Base-by-base conservation (phyloP, 2,797 vertebrate genomes). In the Phoxinus dragarum region DNA sequence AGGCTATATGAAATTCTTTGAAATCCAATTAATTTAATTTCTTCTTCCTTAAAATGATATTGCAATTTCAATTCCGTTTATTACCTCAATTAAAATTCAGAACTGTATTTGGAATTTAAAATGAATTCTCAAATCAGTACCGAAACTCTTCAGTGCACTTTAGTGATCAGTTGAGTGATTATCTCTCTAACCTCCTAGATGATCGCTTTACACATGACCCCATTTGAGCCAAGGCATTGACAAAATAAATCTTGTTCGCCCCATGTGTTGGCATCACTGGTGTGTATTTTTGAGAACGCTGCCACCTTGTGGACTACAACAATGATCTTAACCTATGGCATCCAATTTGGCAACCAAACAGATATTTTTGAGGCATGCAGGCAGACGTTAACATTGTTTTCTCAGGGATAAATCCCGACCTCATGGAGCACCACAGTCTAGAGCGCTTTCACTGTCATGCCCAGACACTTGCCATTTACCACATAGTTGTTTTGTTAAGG, bases 301-400 rank as follows among this genome's bases (percentile, higher is more conserved):
- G 90, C 88, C 87, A 85, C 77, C 91, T 89, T 78, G 89, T 91
- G 91, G 88, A 59, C 9, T 8, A 27, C 14, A 42, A 38, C 59
- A 69, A 72, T 56, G 69, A 82, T 68, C 42, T 72, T 40, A 1
- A 16, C 1, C 38, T 27, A 17, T 56, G 72, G 31, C 40, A 44
- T 77, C 76, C 38, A 27, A 27, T 73, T 71, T 84, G 81, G 72
- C 80, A 66, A 69, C 42, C 9, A 54, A 81, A n/a, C 66, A 49
- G 31, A 71, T 56, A 47, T 59, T 81, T 72, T 66, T 61, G 19
- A 82, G 17, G 56, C 84, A 72, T 1, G 12, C 52, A 36, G 36
- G 69, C 56, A 74, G 80, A 73, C 52, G 1, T 77, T 61, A 84
- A 79, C 54, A 67, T 44, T 82, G 44, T 80, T 77, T 49, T 16